These are phyloP conservation scores for Pyralis farinalis DNA, from an alignment of 2,888 invertebrate genomes.

Conservation along the genomic window DNA sequence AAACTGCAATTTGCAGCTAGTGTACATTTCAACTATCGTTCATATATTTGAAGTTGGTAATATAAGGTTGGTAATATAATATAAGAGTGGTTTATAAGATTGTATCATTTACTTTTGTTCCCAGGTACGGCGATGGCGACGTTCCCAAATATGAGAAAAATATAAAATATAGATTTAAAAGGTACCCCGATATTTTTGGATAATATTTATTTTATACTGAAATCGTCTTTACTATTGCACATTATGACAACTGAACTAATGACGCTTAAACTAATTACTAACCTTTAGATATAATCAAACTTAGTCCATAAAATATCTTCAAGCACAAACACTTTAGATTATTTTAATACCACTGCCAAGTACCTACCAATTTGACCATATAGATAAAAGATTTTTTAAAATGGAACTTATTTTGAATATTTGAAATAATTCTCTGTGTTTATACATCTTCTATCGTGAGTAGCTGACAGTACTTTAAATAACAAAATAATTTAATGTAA, in stretches of 20 bases:
- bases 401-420: too few relatives aligned
- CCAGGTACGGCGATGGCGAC: constrained; percentile 62
- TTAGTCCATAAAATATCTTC: constrained; percentile 11
- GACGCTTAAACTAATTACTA: constrained; percentile 70
- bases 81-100: too few relatives aligned
- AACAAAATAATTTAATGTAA: too few relatives aligned
- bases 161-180: constrained; percentile 31
- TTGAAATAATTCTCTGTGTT: too few relatives aligned
- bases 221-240: constrained; percentile 52
- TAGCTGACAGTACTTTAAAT: too few relatives aligned
- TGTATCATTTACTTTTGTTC: constrained; percentile 19
- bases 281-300: constrained; percentile 38
- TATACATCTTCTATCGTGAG: too few relatives aligned
- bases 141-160: constrained; percentile 53
- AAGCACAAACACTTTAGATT: constrained; percentile 6
- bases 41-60: too few relatives aligned
- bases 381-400: too few relatives aligned
- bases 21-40: too few relatives aligned
- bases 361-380: not conserved
- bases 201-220: constrained; percentile 56
- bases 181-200: constrained; percentile 67
- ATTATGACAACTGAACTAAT: constrained; percentile 44
- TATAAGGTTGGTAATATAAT: too few relatives aligned
- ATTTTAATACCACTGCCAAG: constrained; percentile 12
- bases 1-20: too few relatives aligned